Evolutionary conservation across 2,113 vertebrate species (phyloP).

Genomic region (Elachura formosa): DNA sequence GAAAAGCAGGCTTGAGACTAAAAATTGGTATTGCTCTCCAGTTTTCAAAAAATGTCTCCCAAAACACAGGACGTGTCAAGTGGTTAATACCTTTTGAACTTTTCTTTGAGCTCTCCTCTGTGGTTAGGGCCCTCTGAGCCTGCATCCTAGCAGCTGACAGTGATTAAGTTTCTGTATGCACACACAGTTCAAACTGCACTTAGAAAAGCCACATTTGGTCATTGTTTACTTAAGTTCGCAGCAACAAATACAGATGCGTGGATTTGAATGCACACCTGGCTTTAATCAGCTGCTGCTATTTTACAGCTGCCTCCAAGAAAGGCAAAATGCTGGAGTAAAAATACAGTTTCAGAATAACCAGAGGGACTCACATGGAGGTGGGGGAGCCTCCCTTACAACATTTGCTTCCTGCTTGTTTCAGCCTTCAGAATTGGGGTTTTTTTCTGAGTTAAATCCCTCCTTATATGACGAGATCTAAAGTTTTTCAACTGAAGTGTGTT

Average conservation of each 20-base stretch:
- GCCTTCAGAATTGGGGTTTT: background rate
- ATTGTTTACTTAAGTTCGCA: constrained; percentile 61
- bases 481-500: background rate
- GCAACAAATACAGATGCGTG: constrained; percentile 59
- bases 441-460: background rate
- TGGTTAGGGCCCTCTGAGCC: background rate
- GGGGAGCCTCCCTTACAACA: background rate
- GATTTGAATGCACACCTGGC: constrained; percentile 57
- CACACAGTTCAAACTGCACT: constrained; percentile 37
- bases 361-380: background rate
- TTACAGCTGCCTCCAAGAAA: constrained; percentile 56
- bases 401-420: background rate
- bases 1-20: background rate
- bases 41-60: constrained; percentile 17
- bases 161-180: constrained; percentile 38
- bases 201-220: constrained; percentile 59
- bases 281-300: constrained; percentile 65
- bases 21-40: background rate
- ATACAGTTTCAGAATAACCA: background rate
- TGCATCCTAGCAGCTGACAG: background rate
- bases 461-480: background rate
- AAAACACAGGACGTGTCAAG: background rate
- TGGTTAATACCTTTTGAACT: constrained; percentile 42
- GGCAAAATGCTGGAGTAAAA: constrained; percentile 21
- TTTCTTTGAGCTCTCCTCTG: constrained; percentile 33